Base-by-base conservation (phyloP, 2,888 invertebrate genomes). In the Calliphora vomitoria region DNA sequence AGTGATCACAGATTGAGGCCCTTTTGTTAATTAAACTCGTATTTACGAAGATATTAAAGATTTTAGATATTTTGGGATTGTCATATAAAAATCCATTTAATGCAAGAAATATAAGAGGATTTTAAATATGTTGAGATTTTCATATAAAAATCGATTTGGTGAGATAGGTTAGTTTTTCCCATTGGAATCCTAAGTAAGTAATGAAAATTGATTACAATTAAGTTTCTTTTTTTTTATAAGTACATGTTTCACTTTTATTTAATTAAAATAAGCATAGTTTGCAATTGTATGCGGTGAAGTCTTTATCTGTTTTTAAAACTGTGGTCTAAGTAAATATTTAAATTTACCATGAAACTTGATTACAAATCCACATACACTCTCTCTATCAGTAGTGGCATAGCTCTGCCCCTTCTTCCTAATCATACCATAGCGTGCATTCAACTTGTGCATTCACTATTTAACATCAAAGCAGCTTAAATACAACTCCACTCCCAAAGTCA, bases 401-500 rank as follows among this genome's bases (percentile, higher is more conserved):
- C n/a, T 50, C 1, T 8, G n/a, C 35, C 53, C 35, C 31, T 47
- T 50, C 55, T 4, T 44, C 18, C 0, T 38, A 20, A 44, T 25
- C 50, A 20, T 35, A 50, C 15, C n/a, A 15, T 35, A 69, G 25
- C 72, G 85, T 82, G 64, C 85, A 82, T 87, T 87, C 84, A 87
- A 87, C 84, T 85, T 74, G 55, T 79, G 68, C 75, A 79, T 78
- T 82, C 58, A 72, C 68, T 11, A 55, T 55, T 44, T 25, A 72
- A 60, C 69, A 53, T n/a, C 20, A 53, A 35, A 68, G 50, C 31
- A 55, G 11, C 58, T 66, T n/a, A 55, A 58, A 53, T 25, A 78
- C 20, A 68, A 75, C 58, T 82, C 79, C 87, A 74, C 78, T 82
- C 64, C 74, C 64, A 87, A 85, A 85, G 71, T 75, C 82, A 68